Base-by-base conservation (phyloP, 2,797 vertebrate species). In the Telmatherina bonti region DNA sequence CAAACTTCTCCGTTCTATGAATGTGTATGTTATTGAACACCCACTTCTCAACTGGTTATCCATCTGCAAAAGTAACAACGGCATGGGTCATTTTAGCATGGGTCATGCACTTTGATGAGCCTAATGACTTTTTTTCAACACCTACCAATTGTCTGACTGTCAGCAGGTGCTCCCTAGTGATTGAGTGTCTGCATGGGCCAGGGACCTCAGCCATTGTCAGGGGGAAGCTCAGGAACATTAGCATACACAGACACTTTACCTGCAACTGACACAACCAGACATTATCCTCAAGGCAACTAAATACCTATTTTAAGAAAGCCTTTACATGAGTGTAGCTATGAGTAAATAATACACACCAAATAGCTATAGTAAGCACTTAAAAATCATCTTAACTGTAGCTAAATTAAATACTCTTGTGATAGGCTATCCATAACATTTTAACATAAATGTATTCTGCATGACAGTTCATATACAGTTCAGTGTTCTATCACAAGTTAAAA, bases 111-210 rank as follows among this genome's bases (percentile, higher is more conserved):
- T 56, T 16, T 13, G 5, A 67, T 60, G 2, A 9, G 41, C 79
- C 43, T 62, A 20, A 58, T 47, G 12, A 43, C 67, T 16, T 53
- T 67, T 67, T 52, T 71, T 20, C 7, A 62, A 61, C 69, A 82
- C 92, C 81, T 85, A 95, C 94, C 92, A 95, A 85, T 63, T 89
- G 88, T 69, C 88, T 92, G 68, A 94, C 77, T 62, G 91, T 93
- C 72, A 90, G 84, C 79, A 95, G 87, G 86, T 95, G 94, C 64
- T 95, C 94, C 74, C 86, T 91, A 35, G 93, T 95, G 73, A 95
- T 91, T 62, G 94, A 94, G 85, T 95, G 92, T 81, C 90, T 94
- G 90, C 94, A 95, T 61, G 94, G 92, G 85, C 93, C 93, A 78
- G 92, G 93, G 68, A 94, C 82, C 78, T 93, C 93, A 71, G 91